A percentile compares a stretch with the other conserved stretches of the same genome.
Evolutionary conservation across 2,888 invertebrate genomes (phyloP).

Genomic region (Nowickia ferox): DNA sequence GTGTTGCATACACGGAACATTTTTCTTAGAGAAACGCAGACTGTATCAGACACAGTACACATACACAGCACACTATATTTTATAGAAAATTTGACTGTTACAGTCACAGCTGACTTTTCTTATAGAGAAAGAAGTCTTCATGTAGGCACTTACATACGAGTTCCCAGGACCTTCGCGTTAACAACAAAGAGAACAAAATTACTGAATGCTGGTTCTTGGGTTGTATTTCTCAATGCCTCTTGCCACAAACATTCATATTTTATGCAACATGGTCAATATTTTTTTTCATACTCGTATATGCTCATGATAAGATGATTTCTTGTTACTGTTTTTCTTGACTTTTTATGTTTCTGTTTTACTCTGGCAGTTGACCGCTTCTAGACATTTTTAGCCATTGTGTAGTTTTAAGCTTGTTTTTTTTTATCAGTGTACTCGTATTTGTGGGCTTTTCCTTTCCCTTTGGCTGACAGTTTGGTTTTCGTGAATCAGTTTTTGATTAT

Average conservation of each 20-base stretch:
- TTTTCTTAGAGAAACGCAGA: no score
- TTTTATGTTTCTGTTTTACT: slow-evolving; percentile 19
- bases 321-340: slow-evolving; percentile 6
- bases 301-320: slow-evolving; percentile 60
- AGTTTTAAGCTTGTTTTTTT: neutral
- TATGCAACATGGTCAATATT: slow-evolving; percentile 45
- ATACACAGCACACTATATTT: no score
- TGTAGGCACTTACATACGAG: neutral
- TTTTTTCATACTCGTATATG: slow-evolving; percentile 16
- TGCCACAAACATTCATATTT: slow-evolving; percentile 33
- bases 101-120: no score
- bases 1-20: no score
- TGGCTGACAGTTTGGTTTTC: slow-evolving; percentile 9
- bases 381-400: slow-evolving; percentile 50
- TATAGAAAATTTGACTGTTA: no score
- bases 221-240: neutral
- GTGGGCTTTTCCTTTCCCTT: neutral
- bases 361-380: slow-evolving; percentile 45
- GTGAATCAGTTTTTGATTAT: slow-evolving; percentile 62
- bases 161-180: neutral
- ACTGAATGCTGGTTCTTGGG: neutral
- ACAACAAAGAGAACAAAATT: neutral
- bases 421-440: neutral
- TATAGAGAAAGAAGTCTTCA: no score
- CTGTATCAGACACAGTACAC: no score